phyloP scores from a whole-genome alignment of 2,888 invertebrate species.

The Entomobrya proxima region DNA sequence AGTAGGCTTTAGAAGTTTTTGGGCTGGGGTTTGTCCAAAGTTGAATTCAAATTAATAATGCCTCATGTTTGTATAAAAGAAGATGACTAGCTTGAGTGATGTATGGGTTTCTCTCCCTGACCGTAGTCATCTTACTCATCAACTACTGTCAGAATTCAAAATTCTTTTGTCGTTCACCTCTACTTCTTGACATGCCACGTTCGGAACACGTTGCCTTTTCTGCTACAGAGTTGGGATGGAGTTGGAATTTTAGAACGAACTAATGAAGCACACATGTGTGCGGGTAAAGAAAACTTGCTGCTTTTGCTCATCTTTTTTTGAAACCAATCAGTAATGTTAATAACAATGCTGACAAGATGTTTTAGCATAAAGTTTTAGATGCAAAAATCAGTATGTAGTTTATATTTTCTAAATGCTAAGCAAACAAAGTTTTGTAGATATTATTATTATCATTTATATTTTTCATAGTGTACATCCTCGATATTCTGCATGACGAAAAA shows the following conservation, averaged over 20 bases:
- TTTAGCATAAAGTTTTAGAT: background rate
- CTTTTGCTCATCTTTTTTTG: background rate
- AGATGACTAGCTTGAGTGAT: slow-evolving; percentile 7
- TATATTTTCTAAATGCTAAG: background rate
- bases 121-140: slow-evolving; percentile 38
- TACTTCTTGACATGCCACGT: background rate
- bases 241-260: too few relatives aligned
- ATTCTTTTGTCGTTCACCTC: slow-evolving; percentile 42
- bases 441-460: too few relatives aligned
- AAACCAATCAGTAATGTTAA: background rate
- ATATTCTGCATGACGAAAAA: too few relatives aligned
- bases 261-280: slow-evolving; percentile 38
- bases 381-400: background rate
- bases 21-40: too few relatives aligned
- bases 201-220: too few relatives aligned
- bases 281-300: background rate
- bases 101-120: background rate
- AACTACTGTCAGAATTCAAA: slow-evolving; percentile 31
- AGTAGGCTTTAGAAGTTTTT: background rate
- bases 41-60: too few relatives aligned
- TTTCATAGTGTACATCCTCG: too few relatives aligned
- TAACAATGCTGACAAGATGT: background rate
- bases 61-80: too few relatives aligned
- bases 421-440: background rate
- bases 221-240: too few relatives aligned